phyloP scores from a whole-genome alignment of 2,797 vertebrate species.

The Pipistrellus nathusii region DNA sequence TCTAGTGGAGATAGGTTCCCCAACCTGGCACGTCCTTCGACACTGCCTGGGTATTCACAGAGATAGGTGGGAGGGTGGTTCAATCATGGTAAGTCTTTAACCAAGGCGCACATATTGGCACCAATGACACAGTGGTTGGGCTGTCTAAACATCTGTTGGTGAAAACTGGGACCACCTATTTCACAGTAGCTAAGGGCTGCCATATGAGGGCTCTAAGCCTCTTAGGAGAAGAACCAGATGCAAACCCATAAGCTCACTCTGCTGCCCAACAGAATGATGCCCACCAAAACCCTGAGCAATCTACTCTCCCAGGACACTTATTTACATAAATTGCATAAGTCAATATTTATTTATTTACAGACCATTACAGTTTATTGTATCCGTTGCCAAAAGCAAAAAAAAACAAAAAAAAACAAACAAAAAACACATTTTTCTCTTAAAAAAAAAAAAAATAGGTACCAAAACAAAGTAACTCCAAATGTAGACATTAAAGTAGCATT shows the following conservation, averaged over 20 bases:
- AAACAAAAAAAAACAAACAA: slow-evolving; percentile 86
- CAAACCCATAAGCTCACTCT: slow-evolving; percentile 67
- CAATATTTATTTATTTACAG: slow-evolving; percentile 89
- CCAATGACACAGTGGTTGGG: neutral
- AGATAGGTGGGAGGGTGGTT: slow-evolving; percentile 62
- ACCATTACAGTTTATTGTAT: slow-evolving; percentile 90
- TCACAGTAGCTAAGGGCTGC: slow-evolving; percentile 56
- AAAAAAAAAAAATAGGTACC: slow-evolving; percentile 82
- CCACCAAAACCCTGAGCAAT: slow-evolving; percentile 71
- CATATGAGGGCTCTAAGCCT: slow-evolving; percentile 55
- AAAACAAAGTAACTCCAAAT: slow-evolving; percentile 85
- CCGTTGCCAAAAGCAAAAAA: slow-evolving; percentile 87
- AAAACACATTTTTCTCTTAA: slow-evolving; percentile 86
- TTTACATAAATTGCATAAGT: slow-evolving; percentile 84
- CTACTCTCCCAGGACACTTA: slow-evolving; percentile 74
- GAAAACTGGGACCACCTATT: slow-evolving; percentile 74
- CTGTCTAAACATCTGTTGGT: slow-evolving; percentile 6
- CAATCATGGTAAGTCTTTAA: neutral
- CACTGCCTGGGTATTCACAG: slow-evolving; percentile 50
- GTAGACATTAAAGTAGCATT: slow-evolving; percentile 85
- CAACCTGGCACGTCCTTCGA: slow-evolving; percentile 55
- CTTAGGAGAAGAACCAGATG: slow-evolving; percentile 62
- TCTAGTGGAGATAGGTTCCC: slow-evolving; percentile 67
- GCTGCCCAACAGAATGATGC: neutral
- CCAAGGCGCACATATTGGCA: slow-evolving; percentile 65